Percentiles rank a stretch among this genome's conserved stretches.
Evolutionary conservation across 92 coral and sea anemone species (phyloP).

Genomic region (Pocillopora grandis): DNA sequence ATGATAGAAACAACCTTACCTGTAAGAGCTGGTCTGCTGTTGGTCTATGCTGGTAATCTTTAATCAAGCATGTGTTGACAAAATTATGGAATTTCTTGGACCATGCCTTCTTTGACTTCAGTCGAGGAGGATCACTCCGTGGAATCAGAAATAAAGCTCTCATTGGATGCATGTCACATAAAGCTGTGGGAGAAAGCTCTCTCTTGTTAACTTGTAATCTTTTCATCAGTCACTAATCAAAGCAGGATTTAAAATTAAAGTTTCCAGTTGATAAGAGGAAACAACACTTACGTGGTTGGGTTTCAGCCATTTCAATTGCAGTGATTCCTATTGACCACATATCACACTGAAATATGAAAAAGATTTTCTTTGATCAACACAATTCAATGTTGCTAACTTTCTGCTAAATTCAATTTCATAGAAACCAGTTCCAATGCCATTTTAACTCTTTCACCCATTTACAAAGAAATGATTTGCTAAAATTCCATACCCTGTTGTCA

Average conservation of each 20-base stretch:
- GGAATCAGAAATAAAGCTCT: slow-evolving; percentile 97
- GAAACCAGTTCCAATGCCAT: too few relatives aligned
- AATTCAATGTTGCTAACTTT: background rate
- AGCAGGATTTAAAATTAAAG: background rate
- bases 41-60: slow-evolving; percentile 93
- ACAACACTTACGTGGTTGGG: slow-evolving; percentile 90
- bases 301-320: slow-evolving; percentile 98
- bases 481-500: slow-evolving; percentile 84
- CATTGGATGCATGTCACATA: slow-evolving; percentile 99
- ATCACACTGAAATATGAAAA: slow-evolving; percentile 75
- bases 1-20: slow-evolving; percentile 26
- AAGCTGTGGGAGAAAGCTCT: slow-evolving; percentile 50
- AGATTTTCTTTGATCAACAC: background rate
- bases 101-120: slow-evolving; percentile 97
- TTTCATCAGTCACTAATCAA: background rate
- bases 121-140: slow-evolving; percentile 93
- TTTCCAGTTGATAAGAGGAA: too few relatives aligned
- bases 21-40: slow-evolving; percentile 96
- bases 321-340: slow-evolving; percentile 99
- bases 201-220: background rate
- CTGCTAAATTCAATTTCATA: background rate
- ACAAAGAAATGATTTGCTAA: too few relatives aligned
- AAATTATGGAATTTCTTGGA: slow-evolving; percentile 95
- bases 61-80: slow-evolving; percentile 92
- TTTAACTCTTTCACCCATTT: too few relatives aligned